phyloP scores from a whole-genome alignment of 2,888 invertebrate species.

The Glaucopsyche alexis region DNA sequence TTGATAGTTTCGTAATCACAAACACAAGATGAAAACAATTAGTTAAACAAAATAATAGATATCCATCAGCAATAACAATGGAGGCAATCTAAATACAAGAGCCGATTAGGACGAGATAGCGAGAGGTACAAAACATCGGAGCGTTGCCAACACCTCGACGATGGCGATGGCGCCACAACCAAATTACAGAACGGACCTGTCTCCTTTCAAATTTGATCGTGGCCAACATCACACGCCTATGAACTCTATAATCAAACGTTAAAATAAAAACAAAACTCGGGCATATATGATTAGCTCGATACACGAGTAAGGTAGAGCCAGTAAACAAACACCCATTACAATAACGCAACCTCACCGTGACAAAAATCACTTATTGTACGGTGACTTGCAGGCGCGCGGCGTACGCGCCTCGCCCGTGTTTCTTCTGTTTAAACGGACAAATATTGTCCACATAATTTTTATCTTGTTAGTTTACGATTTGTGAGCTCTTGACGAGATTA shows the following conservation, averaged over 20 bases:
- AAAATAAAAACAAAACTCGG: constrained; percentile 78
- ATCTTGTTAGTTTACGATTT: constrained; percentile 31
- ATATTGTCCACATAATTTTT: constrained; percentile 41
- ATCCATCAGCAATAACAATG: constrained; percentile 38
- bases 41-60: constrained; percentile 31
- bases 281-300: constrained; percentile 79
- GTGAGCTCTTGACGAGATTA: constrained; percentile 3
- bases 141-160: constrained; percentile 60
- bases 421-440: constrained; percentile 49
- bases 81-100: constrained; percentile 37
- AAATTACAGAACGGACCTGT: constrained; percentile 73
- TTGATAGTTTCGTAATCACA: constrained; percentile 10
- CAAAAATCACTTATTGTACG: constrained; percentile 78
- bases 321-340: constrained; percentile 79
- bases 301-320: constrained; percentile 79
- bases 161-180: constrained; percentile 66
- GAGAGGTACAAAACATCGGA: constrained; percentile 48
- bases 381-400: constrained; percentile 74
- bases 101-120: constrained; percentile 41
- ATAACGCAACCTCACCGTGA: constrained; percentile 74
- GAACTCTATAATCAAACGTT: constrained; percentile 78
- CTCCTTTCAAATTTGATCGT: constrained; percentile 78
- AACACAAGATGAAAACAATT: constrained; percentile 30
- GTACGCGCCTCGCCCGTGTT: constrained; percentile 48
- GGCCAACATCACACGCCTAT: constrained; percentile 78